Conservation (phyloP, 2,888 invertebrate species). For the Andrena flavipes region DNA sequence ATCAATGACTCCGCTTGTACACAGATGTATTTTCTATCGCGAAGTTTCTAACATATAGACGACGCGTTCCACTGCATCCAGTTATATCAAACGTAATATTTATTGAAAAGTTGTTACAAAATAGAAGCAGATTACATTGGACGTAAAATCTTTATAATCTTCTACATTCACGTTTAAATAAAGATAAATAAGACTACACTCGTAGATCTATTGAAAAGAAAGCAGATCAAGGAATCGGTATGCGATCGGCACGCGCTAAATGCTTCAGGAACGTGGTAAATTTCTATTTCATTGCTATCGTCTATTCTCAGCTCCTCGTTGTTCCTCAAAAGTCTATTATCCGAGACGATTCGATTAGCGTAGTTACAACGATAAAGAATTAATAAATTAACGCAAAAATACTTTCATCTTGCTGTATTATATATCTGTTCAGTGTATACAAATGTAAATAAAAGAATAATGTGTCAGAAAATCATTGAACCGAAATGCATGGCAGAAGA, state of each 20-base stretch:
- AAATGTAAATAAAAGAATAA: constrained; percentile 42
- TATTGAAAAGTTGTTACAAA: constrained; percentile 32
- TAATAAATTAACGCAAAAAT: constrained; percentile 16
- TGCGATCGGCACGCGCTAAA: background rate
- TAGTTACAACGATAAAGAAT: constrained; percentile 12
- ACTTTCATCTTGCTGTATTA: constrained; percentile 21
- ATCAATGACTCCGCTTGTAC: constrained; percentile 18
- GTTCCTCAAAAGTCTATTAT: constrained; percentile 9
- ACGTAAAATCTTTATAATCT: constrained; percentile 12
- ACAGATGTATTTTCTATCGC: background rate
- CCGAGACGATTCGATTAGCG: background rate
- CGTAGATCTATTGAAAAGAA: background rate
- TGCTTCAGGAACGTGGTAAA: constrained; percentile 10
- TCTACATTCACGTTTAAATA: constrained; percentile 12
- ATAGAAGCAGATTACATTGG: constrained; percentile 1
- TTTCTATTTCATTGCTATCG: background rate
- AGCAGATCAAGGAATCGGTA: background rate
- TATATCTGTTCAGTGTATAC: constrained; percentile 22
- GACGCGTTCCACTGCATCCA: background rate
- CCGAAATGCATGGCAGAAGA: constrained; percentile 16
- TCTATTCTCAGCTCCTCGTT: background rate
- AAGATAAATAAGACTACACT: constrained; percentile 20
- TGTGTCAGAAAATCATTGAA: constrained; percentile 20
- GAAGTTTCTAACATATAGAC: background rate
- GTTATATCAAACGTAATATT: background rate